phyloP scores from a whole-genome alignment of 2,797 vertebrate species.

The Kryptolebias ocellatus region DNA sequence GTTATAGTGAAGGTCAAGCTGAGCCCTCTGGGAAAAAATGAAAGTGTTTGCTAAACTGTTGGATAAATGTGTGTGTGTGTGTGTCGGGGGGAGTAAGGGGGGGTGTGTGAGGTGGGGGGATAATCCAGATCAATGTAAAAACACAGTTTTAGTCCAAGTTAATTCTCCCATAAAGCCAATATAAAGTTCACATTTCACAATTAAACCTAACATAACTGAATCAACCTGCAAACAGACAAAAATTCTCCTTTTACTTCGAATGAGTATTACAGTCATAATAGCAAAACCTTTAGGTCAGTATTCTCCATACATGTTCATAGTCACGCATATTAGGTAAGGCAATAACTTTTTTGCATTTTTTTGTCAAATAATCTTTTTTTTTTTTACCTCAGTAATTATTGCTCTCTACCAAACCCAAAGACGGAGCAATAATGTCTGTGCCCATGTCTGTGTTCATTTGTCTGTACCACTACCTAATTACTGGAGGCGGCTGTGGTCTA shows the following conservation, averaged over 20 bases:
- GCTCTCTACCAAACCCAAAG: too few relatives aligned
- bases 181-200: neutral
- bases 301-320: too few relatives aligned
- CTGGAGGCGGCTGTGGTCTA: too few relatives aligned
- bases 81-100: neutral
- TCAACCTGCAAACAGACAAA: neutral
- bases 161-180: neutral
- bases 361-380: too few relatives aligned
- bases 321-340: too few relatives aligned
- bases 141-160: slow-evolving; percentile 2
- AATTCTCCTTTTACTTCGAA: neutral
- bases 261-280: neutral
- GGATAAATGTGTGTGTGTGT: neutral
- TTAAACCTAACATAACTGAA: neutral
- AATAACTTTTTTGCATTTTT: too few relatives aligned
- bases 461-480: too few relatives aligned
- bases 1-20: slow-evolving; percentile 48
- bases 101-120: neutral
- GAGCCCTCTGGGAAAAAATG: slow-evolving; percentile 32
- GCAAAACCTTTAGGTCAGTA: too few relatives aligned
- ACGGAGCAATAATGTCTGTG: too few relatives aligned
- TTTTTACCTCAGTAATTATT: too few relatives aligned
- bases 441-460: too few relatives aligned
- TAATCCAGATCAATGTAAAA: slow-evolving; percentile 12
- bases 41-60: slow-evolving; percentile 38